Evolutionary conservation across 2,797 vertebrate genomes (phyloP), one percentile per base, ranked within the genome.

Genomic region (Acrocephalus scirpaceus): DNA sequence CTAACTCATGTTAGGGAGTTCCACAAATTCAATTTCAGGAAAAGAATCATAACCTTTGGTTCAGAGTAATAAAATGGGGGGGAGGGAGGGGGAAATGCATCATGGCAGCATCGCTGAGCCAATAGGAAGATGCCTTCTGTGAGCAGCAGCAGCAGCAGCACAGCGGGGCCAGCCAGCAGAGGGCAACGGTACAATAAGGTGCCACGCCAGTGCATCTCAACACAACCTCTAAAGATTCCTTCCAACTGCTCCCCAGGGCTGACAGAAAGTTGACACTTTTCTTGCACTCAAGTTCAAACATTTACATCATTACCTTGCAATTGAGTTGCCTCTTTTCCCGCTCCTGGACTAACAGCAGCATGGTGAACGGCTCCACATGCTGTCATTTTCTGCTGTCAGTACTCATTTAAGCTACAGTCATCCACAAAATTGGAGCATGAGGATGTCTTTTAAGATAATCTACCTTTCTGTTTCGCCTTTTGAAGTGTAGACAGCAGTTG

Each of bases 131-230:
- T 19, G 27, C 34, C 22, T 73, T 23, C 44, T 26, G 53, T 2
- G 21, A 45, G 65, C n/a, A 81, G 73, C 38, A 85, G 53, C 12
- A 84, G 58, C 42, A 69, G 67, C 62, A 79, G 62, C 72, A 4
- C n/a, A 22, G 71, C 13, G 2, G 47, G 40, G 67, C 36, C 77
- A 90, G 61, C 90, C 96, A 89, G 95, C 83, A 95, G 94, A 96
- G 95, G 96, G 96, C 96, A 96, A 81, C 34, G 66, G 47, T 3
- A 94, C 23, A 69, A 1, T 0, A 15, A 74, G 8, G n/a, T 64
- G 76, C 85, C 89, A 86, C 32, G 15, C 25, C 58, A 62, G 21
- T 13, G 60, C 73, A 64, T 15, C 73, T n/a, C 36, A n/a, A 29
- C 64, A 34, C 32, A 44, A 2, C 26, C 20, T 25, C 91, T n/a